Evolutionary conservation across 2,888 invertebrate species (phyloP), one percentile per base, ranked within the genome.

Genomic region (Diplazon laetatorius): DNA sequence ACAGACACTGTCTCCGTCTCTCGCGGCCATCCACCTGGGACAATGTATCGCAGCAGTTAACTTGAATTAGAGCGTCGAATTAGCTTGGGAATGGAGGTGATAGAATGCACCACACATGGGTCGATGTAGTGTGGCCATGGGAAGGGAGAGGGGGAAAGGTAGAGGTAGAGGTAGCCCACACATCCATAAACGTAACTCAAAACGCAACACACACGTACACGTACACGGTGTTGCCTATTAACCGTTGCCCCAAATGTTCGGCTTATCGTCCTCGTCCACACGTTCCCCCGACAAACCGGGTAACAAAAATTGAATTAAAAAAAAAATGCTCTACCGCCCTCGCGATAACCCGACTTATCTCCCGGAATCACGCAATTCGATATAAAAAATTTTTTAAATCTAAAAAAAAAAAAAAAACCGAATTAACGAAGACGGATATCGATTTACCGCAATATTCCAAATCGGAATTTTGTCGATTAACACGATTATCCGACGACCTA

Each of bases 211-310:
- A 46, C 69, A 37, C n/a, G n/a, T n/a, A n/a, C n/a, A n/a, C n/a
- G n/a, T n/a, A n/a, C n/a, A n/a, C n/a, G n/a, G 14, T 16, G 55
- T 70, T 60, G 74, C 52, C 74, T 74, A 74, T 78, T 78, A 78
- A 74, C 70, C 39, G 46, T 65, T 74, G 62, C 52, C 25, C 20
- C 30, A 42, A 68, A 48, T 20, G 55, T 44, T 52, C 37, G 42
- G 74, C 78, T 78, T 75, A 78, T 78, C 78, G 66, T 71, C 62
- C 66, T 60, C 78, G 66, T 65, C 78, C 78, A 78, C 66, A 62
- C 78, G 25, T n/a, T n/a, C 48, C 39, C 66, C 74, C 37, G 14
- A 25, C 22, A 30, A 20, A 12, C 12, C n/a, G n/a, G 14, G 8
- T 22, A 30, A n/a, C n/a, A n/a, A n/a, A 46, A 42, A 35, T 46